These are phyloP conservation scores for Diadromus collaris DNA, from an alignment of 2,888 invertebrate genomes.

Conservation along the genomic window DNA sequence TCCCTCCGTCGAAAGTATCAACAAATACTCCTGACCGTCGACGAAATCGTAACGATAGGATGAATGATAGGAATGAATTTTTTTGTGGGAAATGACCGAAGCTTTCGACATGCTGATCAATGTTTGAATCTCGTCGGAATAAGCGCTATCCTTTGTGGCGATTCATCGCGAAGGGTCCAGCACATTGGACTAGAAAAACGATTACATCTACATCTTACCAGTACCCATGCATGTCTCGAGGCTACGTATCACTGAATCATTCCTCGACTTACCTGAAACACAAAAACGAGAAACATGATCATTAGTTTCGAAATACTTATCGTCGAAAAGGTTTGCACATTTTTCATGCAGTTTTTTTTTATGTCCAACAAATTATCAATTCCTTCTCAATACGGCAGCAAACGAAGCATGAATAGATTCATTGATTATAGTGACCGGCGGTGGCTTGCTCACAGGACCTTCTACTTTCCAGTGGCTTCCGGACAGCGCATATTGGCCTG, in stretches of 20 bases:
- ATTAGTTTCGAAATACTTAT: too few species aligned
- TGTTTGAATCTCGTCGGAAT: neutral
- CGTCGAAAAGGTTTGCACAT: too few species aligned
- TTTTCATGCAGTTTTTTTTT: neutral
- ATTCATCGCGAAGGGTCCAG: neutral
- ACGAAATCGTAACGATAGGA: neutral
- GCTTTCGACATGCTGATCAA: neutral
- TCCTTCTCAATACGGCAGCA: conserved; percentile 12
- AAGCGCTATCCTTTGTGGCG: neutral
- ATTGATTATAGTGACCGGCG: conserved; percentile 28
- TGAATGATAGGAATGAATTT: neutral
- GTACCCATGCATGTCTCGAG: neutral
- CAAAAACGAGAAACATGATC: neutral
- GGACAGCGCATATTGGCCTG: conserved; percentile 48
- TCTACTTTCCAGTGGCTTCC: conserved; percentile 37
- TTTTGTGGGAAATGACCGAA: neutral
- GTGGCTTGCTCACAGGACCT: conserved; percentile 33
- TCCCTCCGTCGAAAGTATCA: conserved; percentile 7
- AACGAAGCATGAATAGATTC: conserved; percentile 29
- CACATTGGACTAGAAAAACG: neutral
- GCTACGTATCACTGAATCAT: neutral
- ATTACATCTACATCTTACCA: conserved; percentile 35
- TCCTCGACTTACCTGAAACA: conserved; percentile 56
- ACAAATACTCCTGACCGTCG: conserved; percentile 13
- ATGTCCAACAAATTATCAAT: neutral